Percentiles rank a stretch among this genome's conserved stretches.
phyloP scores from a whole-genome alignment of 1,140 invertebrate species.

The Asbolus verrucosus region DNA sequence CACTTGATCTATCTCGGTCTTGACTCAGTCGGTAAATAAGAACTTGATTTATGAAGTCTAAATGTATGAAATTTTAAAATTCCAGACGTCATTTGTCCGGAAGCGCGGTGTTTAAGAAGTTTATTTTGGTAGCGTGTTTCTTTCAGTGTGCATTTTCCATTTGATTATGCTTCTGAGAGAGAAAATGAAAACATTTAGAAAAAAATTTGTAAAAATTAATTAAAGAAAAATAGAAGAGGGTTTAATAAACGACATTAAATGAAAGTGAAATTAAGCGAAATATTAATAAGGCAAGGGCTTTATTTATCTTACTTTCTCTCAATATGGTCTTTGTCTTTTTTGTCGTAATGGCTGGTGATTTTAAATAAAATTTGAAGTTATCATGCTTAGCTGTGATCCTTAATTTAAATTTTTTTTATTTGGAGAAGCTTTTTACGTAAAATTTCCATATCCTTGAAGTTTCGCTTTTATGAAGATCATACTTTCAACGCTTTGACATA shows the following conservation, averaged over 20 bases:
- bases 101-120: too few relatives aligned
- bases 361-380: conserved; percentile 35
- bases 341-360: conserved; percentile 18
- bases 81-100: too few relatives aligned
- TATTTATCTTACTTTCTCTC: conserved; percentile 23
- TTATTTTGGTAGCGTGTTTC: too few relatives aligned
- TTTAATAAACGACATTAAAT: conserved; percentile 34
- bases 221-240: conserved; percentile 44
- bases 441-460: conserved; percentile 33
- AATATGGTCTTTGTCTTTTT: conserved; percentile 31
- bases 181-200: too few relatives aligned
- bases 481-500: conserved; percentile 6
- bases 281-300: conserved; percentile 30
- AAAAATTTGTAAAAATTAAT: conserved; percentile 41
- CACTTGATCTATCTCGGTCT: too few relatives aligned
- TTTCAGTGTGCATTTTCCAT: too few relatives aligned
- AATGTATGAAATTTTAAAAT: too few relatives aligned
- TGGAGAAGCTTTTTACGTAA: conserved; percentile 9
- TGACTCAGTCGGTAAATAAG: too few relatives aligned
- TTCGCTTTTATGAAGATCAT: conserved; percentile 33
- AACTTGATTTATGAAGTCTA: too few relatives aligned
- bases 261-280: conserved; percentile 31
- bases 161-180: too few relatives aligned
- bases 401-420: conserved; percentile 39
- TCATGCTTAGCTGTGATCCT: conserved; percentile 29